Evolutionary conservation across 2,113 vertebrate species (phyloP).

Genomic region (Antidorcas marsupialis): DNA sequence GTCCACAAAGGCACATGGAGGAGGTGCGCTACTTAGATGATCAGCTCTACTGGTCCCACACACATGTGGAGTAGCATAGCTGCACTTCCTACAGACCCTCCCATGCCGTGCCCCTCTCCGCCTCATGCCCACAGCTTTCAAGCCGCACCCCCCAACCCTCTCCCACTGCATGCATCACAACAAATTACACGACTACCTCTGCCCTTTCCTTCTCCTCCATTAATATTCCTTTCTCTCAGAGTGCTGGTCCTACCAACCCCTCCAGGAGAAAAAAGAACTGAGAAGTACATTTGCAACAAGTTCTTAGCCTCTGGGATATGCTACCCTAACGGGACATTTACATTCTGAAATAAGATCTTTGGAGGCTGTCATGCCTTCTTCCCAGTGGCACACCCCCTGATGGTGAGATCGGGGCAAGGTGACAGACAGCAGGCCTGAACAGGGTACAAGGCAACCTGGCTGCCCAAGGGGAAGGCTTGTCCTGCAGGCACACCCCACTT

Average conservation of each 20-base stretch:
- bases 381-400: background rate
- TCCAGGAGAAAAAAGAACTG: background rate
- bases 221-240: background rate
- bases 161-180: background rate
- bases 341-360: background rate
- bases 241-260: background rate
- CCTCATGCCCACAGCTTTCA: background rate
- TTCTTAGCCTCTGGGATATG: background rate
- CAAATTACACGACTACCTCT: background rate
- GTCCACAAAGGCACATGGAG: background rate
- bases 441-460: background rate
- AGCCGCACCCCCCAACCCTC: background rate
- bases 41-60: background rate
- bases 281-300: background rate
- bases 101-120: fast-evolving
- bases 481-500: background rate
- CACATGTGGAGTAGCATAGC: background rate
- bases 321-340: background rate
- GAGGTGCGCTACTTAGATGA: background rate
- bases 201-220: background rate
- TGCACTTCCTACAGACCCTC: background rate
- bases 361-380: background rate
- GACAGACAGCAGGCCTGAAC: background rate
- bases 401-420: background rate
- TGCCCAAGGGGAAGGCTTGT: background rate